Conservation (phyloP, 2,888 invertebrate genomes). For the Tenthredo amoena region DNA sequence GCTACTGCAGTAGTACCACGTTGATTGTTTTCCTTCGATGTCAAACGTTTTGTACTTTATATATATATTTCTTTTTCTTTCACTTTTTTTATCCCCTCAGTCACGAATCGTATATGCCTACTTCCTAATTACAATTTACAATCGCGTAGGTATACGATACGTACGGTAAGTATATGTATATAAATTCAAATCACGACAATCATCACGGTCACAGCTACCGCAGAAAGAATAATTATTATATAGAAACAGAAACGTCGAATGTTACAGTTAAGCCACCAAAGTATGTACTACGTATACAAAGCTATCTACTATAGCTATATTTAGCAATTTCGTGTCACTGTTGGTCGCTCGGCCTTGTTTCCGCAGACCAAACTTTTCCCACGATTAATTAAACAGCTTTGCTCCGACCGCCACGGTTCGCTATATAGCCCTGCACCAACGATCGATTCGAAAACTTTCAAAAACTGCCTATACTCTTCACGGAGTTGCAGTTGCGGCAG, state of each 20-base stretch:
- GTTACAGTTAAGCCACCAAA: conserved; percentile 2
- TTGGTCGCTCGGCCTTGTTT: not conserved
- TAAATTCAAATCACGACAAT: conserved; percentile 6
- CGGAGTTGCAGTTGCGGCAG: not conserved
- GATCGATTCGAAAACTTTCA: not conserved
- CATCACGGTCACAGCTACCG: conserved; percentile 11
- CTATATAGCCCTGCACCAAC: not conserved
- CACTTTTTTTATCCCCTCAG: not conserved
- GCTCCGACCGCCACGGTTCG: not conserved
- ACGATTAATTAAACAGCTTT: conserved; percentile 16
- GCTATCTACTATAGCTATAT: not conserved
- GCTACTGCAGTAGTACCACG: not conserved
- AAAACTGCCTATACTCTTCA: not conserved
- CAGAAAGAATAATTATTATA: not conserved
- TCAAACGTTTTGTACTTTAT: conserved; percentile 9
- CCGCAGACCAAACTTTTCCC: not conserved
- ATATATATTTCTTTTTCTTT: not conserved
- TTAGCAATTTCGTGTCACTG: not conserved
- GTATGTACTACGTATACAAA: not conserved
- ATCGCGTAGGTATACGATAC: not conserved
- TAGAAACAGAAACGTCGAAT: not conserved
- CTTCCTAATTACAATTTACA: conserved; percentile 3
- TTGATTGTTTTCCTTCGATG: conserved; percentile 43
- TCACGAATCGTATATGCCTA: conserved; percentile 5
- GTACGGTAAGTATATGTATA: not conserved